Evolutionary conservation across 2,888 invertebrate species (phyloP), one percentile per base, ranked within the genome.

Genomic region (Litoditis marina): DNA sequence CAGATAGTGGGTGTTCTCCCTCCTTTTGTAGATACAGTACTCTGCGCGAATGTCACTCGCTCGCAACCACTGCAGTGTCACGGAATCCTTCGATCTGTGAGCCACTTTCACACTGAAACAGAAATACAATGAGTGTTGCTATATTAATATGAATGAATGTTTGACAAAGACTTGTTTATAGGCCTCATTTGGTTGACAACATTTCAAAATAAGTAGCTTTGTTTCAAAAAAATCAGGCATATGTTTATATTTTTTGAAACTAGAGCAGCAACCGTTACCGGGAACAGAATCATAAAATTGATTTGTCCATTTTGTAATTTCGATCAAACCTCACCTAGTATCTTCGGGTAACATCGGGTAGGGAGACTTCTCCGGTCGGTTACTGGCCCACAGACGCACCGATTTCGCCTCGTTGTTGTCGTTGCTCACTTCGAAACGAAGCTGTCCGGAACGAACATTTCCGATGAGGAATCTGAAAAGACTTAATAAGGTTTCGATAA

Each of bases 301-400:
- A 22, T 44, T 25, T 22, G 44, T 44, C 25, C 44, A 44, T 44
- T 25, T 44, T 8, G 4, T 22, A 44, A 22, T 44, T 44, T n/a
- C 7, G 19, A 8, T 16, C 47, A n/a, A 25, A 27, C 19, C 19
- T 13, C 63, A 71, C 74, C 73, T 74, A 0, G 77, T 75, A 60
- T 79, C 79, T 28, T 76, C 76, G 7, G 79, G 79, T 13, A 79
- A 68, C 46, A 65, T 60, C 13, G 78, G 72, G 56, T 74, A 79
- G 8, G 78, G 79, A 8, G 74, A 74, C 7, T 68, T 66, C 13
- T 64, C 56, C 1, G 67, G 50, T 19, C 71, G 64, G n/a, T 65
- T 69, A 57, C 75, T 71, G 0, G 74, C 74, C 73, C 73, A 73
- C 19, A 73, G 55, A 19, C 73, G 59, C 25, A 73, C 56, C n/a